Percentiles rank a stretch among this genome's conserved stretches.
Evolutionary conservation across 2,888 invertebrate genomes (phyloP).

Genomic region (Pseudococcus longispinus): DNA sequence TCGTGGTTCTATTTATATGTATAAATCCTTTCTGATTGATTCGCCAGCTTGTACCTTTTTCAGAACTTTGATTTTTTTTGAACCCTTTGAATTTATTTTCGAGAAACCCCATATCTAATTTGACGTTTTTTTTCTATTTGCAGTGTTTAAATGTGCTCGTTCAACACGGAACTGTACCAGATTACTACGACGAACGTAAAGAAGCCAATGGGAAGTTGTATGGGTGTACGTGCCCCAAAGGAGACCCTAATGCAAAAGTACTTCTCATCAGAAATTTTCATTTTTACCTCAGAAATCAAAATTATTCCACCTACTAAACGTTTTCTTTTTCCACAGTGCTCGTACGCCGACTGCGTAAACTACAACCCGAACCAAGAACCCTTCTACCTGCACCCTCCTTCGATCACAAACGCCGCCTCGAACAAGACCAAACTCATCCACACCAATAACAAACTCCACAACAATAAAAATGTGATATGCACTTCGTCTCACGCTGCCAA

Average conservation of each 20-base stretch:
- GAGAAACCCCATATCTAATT: too few species aligned
- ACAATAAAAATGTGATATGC: slow-evolving; percentile 23
- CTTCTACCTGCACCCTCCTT: slow-evolving; percentile 80
- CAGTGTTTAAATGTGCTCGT: slow-evolving; percentile 84
- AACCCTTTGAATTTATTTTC: not conserved
- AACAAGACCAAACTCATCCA: slow-evolving; percentile 63
- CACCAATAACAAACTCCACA: slow-evolving; percentile 56
- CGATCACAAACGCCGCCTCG: slow-evolving; percentile 61
- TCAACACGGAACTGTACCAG: slow-evolving; percentile 78
- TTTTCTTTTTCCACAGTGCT: slow-evolving; percentile 64
- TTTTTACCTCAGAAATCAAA: not conserved
- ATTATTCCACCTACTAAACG: too few species aligned
- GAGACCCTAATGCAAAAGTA: slow-evolving; percentile 63
- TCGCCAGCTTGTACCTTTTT: too few species aligned
- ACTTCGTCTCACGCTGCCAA: slow-evolving; percentile 14
- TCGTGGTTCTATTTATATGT: too few species aligned
- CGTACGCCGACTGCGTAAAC: slow-evolving; percentile 68
- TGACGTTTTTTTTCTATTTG: slow-evolving; percentile 57
- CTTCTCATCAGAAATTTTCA: not conserved
- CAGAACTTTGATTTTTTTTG: not conserved
- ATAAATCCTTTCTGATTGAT: too few species aligned
- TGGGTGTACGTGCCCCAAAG: slow-evolving; percentile 65
- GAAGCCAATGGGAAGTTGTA: slow-evolving; percentile 62
- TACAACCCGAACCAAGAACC: slow-evolving; percentile 68
- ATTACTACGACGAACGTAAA: slow-evolving; percentile 68